Base-by-base conservation (phyloP, 2,113 vertebrate species). In the Suricata suricatta region DNA sequence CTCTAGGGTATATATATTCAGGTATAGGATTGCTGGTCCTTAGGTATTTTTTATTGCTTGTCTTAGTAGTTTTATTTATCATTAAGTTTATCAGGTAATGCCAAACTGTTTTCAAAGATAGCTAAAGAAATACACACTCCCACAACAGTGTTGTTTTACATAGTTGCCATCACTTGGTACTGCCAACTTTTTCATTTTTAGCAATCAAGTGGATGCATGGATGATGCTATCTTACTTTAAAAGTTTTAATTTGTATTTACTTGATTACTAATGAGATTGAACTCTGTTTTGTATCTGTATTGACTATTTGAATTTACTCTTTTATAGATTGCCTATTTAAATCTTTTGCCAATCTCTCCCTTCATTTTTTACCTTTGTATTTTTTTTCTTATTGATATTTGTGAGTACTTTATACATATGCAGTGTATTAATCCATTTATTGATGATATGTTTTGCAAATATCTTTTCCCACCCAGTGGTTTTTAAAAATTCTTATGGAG, bases 311-410 rank as follows among this genome's bases (percentile, higher is more conserved):
- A 60, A 68, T 82, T 71, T 69, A 44, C 31, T 83, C 14, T 83
- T 96, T 88, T 95, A 27, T 93, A 66, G 93, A 44, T 86, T 87
- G 41, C 57, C 10, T 71, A 47, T 47, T 93, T 93, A 93, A 64
- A 57, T 79, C 25, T 81, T 88, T 94, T 84, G 41, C 31, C n/a
- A 31, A 60, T 69, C 54, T 60, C 27, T 5, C 38, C 29, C 33
- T 21, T 88, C 86, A 33, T 47, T 82, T 85, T 87, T 90, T 68
- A 7, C 44, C 25, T 82, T 54, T 50, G 60, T 11, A 35, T 57
- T 77, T 66, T 83, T 90, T 88, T 92, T 52, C n/a, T n/a, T 95
- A 86, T 4, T 94, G 69, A 57, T 93, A 83, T 87, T 31, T 96
- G 33, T 81, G 69, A 47, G 27, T 81, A 80, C 44, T 94, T 89